A percentile compares a stretch with the other conserved stretches of the same genome.
Evolutionary conservation across 2,888 invertebrate species (phyloP).

Genomic region (Zhuqinia jingwanae): DNA sequence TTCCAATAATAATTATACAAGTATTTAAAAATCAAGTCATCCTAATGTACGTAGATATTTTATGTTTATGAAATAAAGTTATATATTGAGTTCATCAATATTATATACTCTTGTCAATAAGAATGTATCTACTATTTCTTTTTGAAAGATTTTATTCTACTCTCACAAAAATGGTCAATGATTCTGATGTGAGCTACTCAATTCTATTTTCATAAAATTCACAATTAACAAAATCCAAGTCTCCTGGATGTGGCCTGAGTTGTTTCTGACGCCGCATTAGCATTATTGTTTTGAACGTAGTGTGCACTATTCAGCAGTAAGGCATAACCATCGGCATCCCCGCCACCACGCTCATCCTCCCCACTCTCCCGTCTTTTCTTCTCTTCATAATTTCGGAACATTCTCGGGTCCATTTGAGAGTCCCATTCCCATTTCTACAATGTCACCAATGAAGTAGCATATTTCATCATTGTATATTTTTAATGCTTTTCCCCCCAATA

Average conservation of each 20-base stretch:
- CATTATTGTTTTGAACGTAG: slow-evolving; percentile 2
- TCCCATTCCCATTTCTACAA: slow-evolving; percentile 77
- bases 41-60: too few species aligned
- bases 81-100: too few species aligned
- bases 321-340: slow-evolving; percentile 51
- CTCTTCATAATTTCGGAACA: slow-evolving; percentile 60
- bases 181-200: too few species aligned
- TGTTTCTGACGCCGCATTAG: not conserved
- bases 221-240: slow-evolving; percentile 59
- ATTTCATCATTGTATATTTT: not conserved
- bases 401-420: slow-evolving; percentile 70
- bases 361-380: slow-evolving; percentile 28
- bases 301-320: not conserved
- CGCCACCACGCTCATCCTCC: slow-evolving; percentile 23
- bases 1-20: too few species aligned
- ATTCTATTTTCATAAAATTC: not conserved
- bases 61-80: too few species aligned
- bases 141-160: too few species aligned
- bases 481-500: too few species aligned
- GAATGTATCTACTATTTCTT: too few species aligned
- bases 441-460: not conserved
- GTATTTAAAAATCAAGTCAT: too few species aligned
- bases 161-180: too few species aligned
- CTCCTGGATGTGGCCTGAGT: slow-evolving; percentile 45
- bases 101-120: too few species aligned